These are phyloP conservation scores for Tetrao urogallus DNA, from an alignment of 2,113 vertebrate genomes.

Conservation along the genomic window DNA sequence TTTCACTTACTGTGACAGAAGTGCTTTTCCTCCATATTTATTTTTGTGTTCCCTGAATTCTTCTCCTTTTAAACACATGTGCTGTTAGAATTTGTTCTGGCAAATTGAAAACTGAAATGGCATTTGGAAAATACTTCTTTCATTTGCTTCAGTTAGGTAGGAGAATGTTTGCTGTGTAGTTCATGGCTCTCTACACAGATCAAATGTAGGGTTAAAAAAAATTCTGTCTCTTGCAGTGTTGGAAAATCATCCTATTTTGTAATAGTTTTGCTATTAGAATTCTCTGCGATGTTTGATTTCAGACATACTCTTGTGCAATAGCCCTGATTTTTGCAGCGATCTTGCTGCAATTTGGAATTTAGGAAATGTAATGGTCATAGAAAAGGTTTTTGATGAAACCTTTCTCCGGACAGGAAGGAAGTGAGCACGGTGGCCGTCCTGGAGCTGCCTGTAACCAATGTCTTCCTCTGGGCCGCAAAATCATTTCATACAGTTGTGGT, in stretches of 20 bases:
- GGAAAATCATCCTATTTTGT: constrained; percentile 58
- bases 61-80: not conserved
- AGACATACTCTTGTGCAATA: constrained; percentile 53
- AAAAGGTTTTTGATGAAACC: constrained; percentile 37
- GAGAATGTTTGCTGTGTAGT: constrained; percentile 33
- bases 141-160: not conserved
- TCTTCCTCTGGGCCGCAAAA: constrained; percentile 11
- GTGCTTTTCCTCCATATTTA: not conserved
- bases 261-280: not conserved
- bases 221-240: not conserved
- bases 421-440: constrained; percentile 19
- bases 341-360: constrained; percentile 53
- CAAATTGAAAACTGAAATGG: not conserved
- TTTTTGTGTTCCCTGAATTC: not conserved
- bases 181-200: constrained; percentile 29
- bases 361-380: constrained; percentile 46
- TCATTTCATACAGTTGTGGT: not conserved
- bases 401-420: constrained; percentile 37
- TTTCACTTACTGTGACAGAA: not conserved
- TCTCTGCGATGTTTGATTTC: constrained; percentile 19
- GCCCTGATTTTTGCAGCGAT: constrained; percentile 1
- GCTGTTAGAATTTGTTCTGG: not conserved
- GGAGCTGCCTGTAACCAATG: constrained; percentile 3
- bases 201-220: constrained; percentile 29
- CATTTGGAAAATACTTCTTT: not conserved